A percentile compares a stretch with the other conserved stretches of the same genome.
These are phyloP conservation scores for Psammodynastes pulverulentus DNA, from an alignment of 2,113 vertebrate genomes.

Conservation along the genomic window DNA sequence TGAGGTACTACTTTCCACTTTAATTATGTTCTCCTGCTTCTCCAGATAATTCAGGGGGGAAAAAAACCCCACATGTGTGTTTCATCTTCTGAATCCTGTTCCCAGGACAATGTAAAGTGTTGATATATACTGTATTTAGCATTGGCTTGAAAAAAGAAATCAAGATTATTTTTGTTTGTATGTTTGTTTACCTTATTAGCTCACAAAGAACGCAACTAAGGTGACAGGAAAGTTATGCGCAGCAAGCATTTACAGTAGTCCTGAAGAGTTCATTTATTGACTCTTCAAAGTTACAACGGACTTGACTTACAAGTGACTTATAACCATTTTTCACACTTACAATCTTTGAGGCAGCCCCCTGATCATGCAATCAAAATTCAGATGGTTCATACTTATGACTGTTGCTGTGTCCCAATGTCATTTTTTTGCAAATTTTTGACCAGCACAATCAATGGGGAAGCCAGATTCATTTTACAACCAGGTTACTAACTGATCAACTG, in stretches of 20 bases:
- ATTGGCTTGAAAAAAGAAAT: background rate
- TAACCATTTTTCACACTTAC: no score
- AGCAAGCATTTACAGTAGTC: conserved; percentile 14
- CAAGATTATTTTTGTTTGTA: background rate
- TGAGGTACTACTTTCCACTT: background rate
- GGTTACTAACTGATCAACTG: no score
- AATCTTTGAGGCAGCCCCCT: no score
- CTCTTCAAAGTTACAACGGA: no score
- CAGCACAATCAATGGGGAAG: background rate
- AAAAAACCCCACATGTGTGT: background rate
- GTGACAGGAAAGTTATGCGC: conserved; percentile 27
- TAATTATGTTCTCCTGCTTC: background rate
- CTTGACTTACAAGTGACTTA: no score
- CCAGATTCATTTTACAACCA: background rate
- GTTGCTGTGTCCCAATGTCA: no score
- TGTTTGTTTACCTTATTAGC: conserved; percentile 1
- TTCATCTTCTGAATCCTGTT: background rate
- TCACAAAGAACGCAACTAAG: conserved; percentile 10
- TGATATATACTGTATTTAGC: background rate
- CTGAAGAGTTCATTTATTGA: no score
- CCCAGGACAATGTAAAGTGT: background rate
- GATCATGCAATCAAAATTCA: no score
- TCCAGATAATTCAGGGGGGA: background rate
- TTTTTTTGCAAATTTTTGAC: no score
- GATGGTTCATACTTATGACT: no score